Evolutionary conservation across 2,888 invertebrate species (phyloP).

Genomic region (Eilema depressum): DNA sequence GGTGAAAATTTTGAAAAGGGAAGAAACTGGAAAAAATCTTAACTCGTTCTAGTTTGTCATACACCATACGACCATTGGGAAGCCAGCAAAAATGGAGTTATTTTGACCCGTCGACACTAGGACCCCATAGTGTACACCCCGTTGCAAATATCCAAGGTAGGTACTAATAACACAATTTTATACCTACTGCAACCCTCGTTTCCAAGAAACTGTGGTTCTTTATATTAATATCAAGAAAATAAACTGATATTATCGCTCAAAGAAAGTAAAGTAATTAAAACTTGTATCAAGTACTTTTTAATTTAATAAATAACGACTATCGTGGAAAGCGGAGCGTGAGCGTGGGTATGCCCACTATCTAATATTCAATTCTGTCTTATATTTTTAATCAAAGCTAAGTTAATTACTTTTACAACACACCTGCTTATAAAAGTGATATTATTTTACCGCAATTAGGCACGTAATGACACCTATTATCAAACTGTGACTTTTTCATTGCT

Average conservation of each 20-base stretch:
- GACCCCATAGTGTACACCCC: too few species aligned
- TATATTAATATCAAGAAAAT: background rate
- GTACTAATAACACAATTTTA: background rate
- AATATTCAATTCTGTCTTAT: background rate
- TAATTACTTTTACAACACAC: too few species aligned
- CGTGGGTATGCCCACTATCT: background rate
- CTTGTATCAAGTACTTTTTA: conserved; percentile 8
- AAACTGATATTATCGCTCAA: background rate
- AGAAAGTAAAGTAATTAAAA: conserved; percentile 10
- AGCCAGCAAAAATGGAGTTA: too few species aligned
- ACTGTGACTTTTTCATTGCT: too few species aligned
- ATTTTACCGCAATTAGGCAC: too few species aligned
- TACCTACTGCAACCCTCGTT: background rate
- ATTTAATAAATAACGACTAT: conserved; percentile 2
- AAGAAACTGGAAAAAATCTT: too few species aligned
- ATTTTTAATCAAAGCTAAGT: background rate
- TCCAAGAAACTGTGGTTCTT: background rate
- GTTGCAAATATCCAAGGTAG: background rate
- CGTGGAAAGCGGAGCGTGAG: conserved; percentile 12
- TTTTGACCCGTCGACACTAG: too few species aligned
- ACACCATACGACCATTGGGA: too few species aligned
- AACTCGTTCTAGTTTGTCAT: too few species aligned
- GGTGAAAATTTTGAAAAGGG: too few species aligned
- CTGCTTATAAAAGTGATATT: too few species aligned
- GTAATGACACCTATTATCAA: too few species aligned